These are phyloP conservation scores for Myrmecophaga tridactyla DNA, from an alignment of 2,113 vertebrate genomes.

Conservation along the genomic window DNA sequence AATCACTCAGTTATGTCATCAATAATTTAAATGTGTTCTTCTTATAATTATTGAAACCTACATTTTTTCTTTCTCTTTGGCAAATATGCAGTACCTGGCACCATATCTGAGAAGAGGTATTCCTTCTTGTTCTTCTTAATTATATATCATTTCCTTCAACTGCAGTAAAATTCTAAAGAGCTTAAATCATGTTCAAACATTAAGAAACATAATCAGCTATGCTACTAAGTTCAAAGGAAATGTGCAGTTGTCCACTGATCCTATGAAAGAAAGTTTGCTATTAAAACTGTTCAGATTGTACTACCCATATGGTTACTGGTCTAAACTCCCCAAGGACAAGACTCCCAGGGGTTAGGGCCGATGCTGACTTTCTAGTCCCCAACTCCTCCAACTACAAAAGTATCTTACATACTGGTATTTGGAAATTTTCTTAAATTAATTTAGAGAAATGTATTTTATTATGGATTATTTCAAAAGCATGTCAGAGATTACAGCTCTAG, in stretches of 20 bases:
- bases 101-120: background rate
- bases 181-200: conserved; percentile 10
- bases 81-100: background rate
- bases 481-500: background rate
- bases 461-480: background rate
- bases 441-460: background rate
- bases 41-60: background rate
- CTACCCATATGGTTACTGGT: background rate
- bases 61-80: background rate
- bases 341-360: background rate
- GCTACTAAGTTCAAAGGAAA: background rate
- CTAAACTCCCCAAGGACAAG: background rate
- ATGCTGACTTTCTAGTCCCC: background rate
- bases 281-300: background rate
- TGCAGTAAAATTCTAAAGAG: background rate
- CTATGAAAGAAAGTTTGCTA: background rate
- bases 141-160: conserved; percentile 28
- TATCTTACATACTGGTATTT: background rate
- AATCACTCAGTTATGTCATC: background rate
- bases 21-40: conserved; percentile 16
- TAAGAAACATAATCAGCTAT: conserved; percentile 23
- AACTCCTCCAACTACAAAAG: background rate
- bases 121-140: background rate
- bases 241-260: background rate
- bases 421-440: background rate